Conservation (phyloP, 2,113 vertebrate genomes). For the Oryctolagus cuniculus region DNA sequence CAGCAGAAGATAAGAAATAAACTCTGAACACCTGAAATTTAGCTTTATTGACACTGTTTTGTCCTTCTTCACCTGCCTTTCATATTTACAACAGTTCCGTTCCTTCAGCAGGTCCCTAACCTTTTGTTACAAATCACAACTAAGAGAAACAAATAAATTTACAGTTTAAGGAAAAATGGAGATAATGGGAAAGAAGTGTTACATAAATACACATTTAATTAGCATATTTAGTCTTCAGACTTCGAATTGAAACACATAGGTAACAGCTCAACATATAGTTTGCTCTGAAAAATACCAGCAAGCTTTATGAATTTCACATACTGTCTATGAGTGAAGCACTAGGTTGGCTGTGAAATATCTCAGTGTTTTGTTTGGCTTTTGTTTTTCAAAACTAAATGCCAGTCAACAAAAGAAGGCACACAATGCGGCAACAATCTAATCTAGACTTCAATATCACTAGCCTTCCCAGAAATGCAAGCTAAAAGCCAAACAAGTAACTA, state of each 20-base stretch:
- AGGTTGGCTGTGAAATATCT: background rate
- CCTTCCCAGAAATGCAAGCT: background rate
- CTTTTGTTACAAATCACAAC: background rate
- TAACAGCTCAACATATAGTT: background rate
- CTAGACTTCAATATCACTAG: background rate
- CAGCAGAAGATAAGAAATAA: background rate
- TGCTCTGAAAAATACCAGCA: background rate
- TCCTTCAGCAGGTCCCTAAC: background rate
- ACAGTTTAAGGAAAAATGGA: background rate
- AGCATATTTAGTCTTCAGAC: background rate
- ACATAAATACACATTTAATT: background rate
- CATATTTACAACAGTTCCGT: background rate
- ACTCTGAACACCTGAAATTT: background rate
- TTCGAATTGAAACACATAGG: background rate
- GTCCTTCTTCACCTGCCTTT: background rate
- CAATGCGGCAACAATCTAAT: background rate
- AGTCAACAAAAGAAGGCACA: background rate
- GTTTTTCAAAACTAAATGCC: background rate
- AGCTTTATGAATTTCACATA: background rate
- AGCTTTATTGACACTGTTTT: background rate
- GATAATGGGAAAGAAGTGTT: background rate
- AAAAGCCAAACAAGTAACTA: background rate
- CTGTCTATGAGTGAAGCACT: background rate
- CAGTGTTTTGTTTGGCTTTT: too few species aligned
- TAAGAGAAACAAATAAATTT: background rate